A percentile compares a stretch with the other conserved stretches of the same genome.
These are phyloP conservation scores for Conus betulinus DNA, from an alignment of 1,140 invertebrate species.

Conservation along the genomic window DNA sequence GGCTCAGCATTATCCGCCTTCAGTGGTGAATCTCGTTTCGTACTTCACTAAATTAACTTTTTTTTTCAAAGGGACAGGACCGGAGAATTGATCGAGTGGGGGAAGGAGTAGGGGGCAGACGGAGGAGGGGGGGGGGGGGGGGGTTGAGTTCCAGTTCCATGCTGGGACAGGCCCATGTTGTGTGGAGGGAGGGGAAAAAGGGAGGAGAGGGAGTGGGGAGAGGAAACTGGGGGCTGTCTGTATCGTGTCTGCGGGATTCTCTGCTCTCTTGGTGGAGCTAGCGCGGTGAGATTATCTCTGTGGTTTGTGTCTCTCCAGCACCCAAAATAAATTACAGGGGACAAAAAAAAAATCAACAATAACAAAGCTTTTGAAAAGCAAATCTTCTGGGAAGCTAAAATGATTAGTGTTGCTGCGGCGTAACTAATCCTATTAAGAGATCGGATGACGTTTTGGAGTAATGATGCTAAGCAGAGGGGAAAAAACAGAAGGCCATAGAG, in stretches of 20 bases:
- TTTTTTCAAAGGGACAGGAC: not conserved
- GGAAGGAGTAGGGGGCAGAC: not conserved
- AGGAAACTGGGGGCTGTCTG: not conserved
- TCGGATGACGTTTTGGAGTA: too few species aligned
- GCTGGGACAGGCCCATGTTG: not conserved
- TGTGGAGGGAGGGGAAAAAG: not conserved
- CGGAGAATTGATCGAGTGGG: not conserved
- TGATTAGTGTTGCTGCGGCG: too few species aligned
- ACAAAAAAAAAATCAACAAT: too few species aligned
- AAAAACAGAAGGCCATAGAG: too few species aligned
- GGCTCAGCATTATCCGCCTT: not conserved
- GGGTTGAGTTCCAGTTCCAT: not conserved
- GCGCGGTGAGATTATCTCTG: not conserved
- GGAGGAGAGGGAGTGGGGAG: not conserved
- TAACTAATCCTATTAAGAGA: too few species aligned
- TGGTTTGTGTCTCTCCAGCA: not conserved
- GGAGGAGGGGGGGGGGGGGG: not conserved
- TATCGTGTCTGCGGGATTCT: not conserved
- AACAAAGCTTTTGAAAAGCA: too few species aligned
- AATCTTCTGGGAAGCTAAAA: too few species aligned
- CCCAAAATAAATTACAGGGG: not conserved
- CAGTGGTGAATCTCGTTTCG: not conserved
- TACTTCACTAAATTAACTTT: slow-evolving; percentile 1
- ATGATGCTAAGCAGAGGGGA: too few species aligned
- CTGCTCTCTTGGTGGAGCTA: not conserved